phyloP scores from a whole-genome alignment of 2,113 vertebrate species.

The Oncorhynchus clarkii region DNA sequence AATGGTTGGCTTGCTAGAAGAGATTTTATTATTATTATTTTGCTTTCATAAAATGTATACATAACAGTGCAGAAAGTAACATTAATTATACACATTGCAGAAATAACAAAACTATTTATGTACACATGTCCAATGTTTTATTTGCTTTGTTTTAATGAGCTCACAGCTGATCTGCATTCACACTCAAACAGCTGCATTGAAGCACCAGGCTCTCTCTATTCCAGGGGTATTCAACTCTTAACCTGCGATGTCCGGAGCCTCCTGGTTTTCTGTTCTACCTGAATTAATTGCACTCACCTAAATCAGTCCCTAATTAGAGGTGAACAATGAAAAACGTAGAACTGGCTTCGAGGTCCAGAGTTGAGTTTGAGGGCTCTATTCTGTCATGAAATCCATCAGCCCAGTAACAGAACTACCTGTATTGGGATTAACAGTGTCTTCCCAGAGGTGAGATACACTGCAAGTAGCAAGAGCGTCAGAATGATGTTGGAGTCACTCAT shows the following conservation, averaged over 20 bases:
- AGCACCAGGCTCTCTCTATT: not conserved
- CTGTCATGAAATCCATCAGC: not conserved
- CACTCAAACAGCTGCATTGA: not conserved
- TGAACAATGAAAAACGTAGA: too few relatives aligned
- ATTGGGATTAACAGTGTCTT: not conserved
- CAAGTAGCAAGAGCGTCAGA: not conserved
- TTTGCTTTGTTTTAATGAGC: too few relatives aligned
- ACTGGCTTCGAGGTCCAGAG: too few relatives aligned
- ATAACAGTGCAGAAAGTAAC: not conserved
- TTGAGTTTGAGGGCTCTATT: too few relatives aligned
- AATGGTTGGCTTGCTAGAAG: not conserved
- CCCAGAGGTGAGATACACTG: not conserved
- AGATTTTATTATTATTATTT: not conserved
- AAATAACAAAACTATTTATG: not conserved
- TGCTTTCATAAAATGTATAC: not conserved
- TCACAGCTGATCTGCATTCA: not conserved
- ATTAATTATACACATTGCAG: not conserved
- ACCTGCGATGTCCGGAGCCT: too few relatives aligned
- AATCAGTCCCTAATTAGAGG: too few relatives aligned
- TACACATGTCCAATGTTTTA: not conserved
- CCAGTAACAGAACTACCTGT: not conserved
- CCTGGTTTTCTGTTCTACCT: too few relatives aligned
- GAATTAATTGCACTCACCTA: too few relatives aligned
- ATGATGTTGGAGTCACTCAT: constrained; percentile 29
- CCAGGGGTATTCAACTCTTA: not conserved